Base-by-base conservation (phyloP, 92 coral and sea anemone genomes). In the Actinostola sp. region DNA sequence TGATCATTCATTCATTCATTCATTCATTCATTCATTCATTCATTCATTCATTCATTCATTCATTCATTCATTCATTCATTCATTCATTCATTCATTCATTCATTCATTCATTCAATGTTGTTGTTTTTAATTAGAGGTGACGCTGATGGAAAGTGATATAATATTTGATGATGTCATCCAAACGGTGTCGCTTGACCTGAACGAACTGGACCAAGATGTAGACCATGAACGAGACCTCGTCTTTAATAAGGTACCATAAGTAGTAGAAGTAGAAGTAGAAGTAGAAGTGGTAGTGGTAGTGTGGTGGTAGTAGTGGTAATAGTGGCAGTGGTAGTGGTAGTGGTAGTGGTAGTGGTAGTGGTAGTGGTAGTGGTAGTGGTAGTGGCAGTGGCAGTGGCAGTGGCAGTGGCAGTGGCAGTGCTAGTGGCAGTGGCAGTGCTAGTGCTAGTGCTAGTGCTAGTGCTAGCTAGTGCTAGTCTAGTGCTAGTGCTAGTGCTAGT, bases 121-220 rank as follows among this genome's bases (percentile, higher is more conserved):
- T 73, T 20, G 5, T 6, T 12, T 31, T 69, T n/a, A 8, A 5
- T 17, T 31, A 81, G 86, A 72, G 49, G 75, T 81, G 34, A 72
- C 86, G 17, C 79, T 81, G 56, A 65, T 61, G 73, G 86, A 81
- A 9, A 38, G 41, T 33, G 86, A 72, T 52, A 5, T 27, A 1
- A 5, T 53, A 15, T 32, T 50, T 43, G 80, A 81, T 33, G 86
- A 81, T 34, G 11, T 62, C 31, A 76, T 81, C 10, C 73, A 45
- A 16, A 65, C 70, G 2, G 28, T 33, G 34, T 36, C 80, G 14
- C 19, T 63, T 0, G 64, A 73, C 6, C 52, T 81, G 2, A 34
- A 63, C 32, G 62, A 38, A 1, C 35, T 81, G 15, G 17, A 57
- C 7, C 63, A 27, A 20, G 67, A 53, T 8, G 45, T 63, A 12